Conservation (phyloP, 23 tunicate species). For the Ascidia mentula region DNA sequence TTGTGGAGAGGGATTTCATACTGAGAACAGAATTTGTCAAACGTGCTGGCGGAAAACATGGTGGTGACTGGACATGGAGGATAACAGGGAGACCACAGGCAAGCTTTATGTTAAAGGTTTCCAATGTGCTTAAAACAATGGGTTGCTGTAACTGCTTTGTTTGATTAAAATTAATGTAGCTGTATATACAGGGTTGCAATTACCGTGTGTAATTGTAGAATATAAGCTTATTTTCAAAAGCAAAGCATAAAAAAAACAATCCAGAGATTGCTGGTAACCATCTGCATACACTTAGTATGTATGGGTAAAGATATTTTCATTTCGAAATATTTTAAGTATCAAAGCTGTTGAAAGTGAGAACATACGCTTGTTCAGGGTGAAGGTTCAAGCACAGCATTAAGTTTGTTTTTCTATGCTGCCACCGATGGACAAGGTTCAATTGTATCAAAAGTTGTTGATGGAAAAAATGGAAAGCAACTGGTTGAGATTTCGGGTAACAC, state of each 20-base stretch:
- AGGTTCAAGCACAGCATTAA: slow-evolving; percentile 12
- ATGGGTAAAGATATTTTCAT: no score
- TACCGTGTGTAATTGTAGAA: no score
- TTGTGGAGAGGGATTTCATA: slow-evolving; percentile 63
- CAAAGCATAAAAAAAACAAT: no score
- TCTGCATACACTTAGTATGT: no score
- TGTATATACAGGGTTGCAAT: no score
- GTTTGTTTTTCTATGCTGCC: slow-evolving; percentile 88
- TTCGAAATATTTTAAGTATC: no score
- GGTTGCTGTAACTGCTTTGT: no score
- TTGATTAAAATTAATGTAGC: no score
- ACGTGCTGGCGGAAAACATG: slow-evolving; percentile 73
- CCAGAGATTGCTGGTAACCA: no score
- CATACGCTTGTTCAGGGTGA: not conserved
- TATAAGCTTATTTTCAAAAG: no score
- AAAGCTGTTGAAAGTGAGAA: not conserved
- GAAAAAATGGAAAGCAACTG: slow-evolving; percentile 19
- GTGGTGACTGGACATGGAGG: slow-evolving; percentile 99
- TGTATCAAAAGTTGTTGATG: slow-evolving; percentile 3
- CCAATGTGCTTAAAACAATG: no score
- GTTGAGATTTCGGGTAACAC: slow-evolving; percentile 50
- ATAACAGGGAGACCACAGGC: slow-evolving; percentile 40
- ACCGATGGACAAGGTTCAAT: slow-evolving; percentile 88
- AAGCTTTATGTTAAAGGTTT: no score
- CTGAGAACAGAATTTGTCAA: slow-evolving; percentile 90